These are phyloP conservation scores for Chelonus insularis DNA, from an alignment of 1,140 invertebrate genomes.

Conservation along the genomic window DNA sequence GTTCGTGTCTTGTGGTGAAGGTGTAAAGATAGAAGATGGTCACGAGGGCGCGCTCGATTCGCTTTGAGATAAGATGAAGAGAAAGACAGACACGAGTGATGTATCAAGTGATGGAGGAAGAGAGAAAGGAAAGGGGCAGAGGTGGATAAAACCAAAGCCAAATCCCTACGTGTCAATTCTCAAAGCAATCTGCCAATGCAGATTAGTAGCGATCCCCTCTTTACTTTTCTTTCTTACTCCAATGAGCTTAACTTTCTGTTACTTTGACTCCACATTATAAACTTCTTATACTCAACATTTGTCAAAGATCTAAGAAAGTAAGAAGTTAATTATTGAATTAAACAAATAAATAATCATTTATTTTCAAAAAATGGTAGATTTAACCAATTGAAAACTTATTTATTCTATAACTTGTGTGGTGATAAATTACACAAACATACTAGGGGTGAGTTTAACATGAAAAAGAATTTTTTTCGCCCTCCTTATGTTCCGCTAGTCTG, in stretches of 20 bases:
- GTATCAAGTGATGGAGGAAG: constrained; percentile 1
- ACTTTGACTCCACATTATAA: not conserved
- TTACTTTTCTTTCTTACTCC: not conserved
- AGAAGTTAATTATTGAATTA: too few species aligned
- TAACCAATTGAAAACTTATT: constrained; percentile 36
- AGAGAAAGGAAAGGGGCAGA: constrained; percentile 7
- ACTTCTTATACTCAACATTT: not conserved
- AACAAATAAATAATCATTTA: too few species aligned
- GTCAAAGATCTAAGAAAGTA: too few species aligned
- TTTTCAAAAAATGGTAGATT: too few species aligned
- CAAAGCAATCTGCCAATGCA: constrained; percentile 59
- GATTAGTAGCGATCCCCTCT: constrained; percentile 43
- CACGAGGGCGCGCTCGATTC: constrained; percentile 12
- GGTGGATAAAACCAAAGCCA: constrained; percentile 7
- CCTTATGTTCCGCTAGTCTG: too few species aligned
- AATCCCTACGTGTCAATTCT: constrained; percentile 51
- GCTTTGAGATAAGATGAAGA: constrained; percentile 14
- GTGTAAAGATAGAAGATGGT: constrained; percentile 29
- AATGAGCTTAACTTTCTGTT: not conserved
- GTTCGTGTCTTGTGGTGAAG: constrained; percentile 42
- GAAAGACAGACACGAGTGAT: not conserved
- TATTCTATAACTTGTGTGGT: constrained; percentile 60
- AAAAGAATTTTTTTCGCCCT: not conserved
- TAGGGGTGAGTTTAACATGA: constrained; percentile 36
- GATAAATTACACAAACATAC: constrained; percentile 58